Conservation (phyloP, 2,797 vertebrate species). For the Chiroxiphia lanceolata region DNA sequence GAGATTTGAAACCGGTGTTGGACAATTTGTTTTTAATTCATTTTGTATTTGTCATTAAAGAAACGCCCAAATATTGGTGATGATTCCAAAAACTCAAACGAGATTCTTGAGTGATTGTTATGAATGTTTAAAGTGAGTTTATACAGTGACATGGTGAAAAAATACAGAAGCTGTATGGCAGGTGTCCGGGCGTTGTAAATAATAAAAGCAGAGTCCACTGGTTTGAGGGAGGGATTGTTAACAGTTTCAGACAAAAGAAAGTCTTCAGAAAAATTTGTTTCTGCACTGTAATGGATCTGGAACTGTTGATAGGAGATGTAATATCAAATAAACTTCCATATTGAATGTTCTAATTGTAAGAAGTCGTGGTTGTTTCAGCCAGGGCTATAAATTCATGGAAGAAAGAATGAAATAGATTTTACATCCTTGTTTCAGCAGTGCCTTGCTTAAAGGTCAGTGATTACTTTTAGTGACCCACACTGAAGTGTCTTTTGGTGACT, state of each 20-base stretch:
- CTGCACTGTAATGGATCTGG: background rate
- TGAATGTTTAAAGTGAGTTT: background rate
- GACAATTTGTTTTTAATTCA: background rate
- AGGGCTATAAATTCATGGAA: background rate
- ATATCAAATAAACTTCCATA: background rate
- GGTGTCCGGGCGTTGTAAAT: background rate
- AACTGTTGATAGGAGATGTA: background rate
- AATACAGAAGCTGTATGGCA: background rate
- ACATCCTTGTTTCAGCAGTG: background rate
- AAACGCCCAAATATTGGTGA: background rate
- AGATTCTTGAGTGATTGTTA: background rate
- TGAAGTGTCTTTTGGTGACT: background rate
- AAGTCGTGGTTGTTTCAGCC: background rate
- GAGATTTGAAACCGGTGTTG: background rate
- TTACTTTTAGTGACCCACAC: background rate
- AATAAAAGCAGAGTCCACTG: background rate
- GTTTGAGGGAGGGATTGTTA: background rate
- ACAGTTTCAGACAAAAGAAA: background rate
- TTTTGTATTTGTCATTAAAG: background rate
- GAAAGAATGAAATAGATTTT: background rate
- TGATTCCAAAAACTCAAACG: background rate
- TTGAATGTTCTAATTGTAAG: background rate
- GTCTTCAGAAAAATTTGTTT: background rate
- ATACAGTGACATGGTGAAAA: background rate
- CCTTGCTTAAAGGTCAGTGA: background rate